These are phyloP conservation scores for Theodoxus fluviatilis DNA, from an alignment of 2,888 invertebrate genomes.

Conservation along the genomic window DNA sequence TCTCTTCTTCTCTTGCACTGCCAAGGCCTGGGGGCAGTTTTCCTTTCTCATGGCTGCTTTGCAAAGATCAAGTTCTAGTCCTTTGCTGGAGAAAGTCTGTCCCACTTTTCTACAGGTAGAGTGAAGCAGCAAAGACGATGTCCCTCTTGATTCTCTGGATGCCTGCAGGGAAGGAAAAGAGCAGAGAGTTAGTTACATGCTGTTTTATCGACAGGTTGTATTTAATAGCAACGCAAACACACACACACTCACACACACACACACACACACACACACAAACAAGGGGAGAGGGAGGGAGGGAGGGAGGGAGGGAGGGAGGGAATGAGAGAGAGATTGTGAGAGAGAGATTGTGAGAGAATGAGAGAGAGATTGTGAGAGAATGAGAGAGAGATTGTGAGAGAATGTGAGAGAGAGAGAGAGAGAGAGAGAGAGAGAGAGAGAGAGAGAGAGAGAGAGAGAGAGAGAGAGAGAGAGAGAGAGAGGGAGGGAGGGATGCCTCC, in stretches of 20 bases:
- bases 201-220: no score
- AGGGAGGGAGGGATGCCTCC: background rate
- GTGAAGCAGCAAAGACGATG: no score
- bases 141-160: no score
- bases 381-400: background rate
- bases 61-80: no score
- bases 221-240: conserved; percentile 5
- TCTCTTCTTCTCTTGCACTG: no score
- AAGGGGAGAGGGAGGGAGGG: background rate
- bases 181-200: no score
- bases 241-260: conserved; percentile 18
- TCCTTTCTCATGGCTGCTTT: no score
- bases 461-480: conserved; percentile 14
- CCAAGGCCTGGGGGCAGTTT: no score
- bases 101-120: no score
- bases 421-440: conserved; percentile 1
- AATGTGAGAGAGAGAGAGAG: background rate
- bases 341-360: conserved; percentile 15
- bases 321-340: conserved; percentile 14
- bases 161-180: no score
- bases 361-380: conserved; percentile 17
- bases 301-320: background rate
- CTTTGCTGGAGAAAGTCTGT: no score
- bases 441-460: conserved; percentile 19
- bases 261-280: conserved; percentile 2